Base-by-base conservation (phyloP, 2,888 invertebrate genomes). In the Drosophila kuntzei region DNA sequence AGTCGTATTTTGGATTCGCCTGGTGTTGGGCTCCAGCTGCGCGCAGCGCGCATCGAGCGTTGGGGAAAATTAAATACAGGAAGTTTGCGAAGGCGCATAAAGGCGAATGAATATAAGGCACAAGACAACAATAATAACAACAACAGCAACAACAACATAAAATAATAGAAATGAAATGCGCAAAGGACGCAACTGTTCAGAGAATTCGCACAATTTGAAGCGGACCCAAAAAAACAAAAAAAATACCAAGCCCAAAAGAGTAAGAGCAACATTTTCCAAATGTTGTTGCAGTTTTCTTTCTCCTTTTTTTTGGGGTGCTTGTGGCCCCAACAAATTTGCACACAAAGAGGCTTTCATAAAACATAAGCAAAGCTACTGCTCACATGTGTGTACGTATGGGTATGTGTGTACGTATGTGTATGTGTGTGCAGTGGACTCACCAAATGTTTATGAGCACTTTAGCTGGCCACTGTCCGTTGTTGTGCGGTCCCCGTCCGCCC, bases 361-460 rank as follows among this genome's bases (percentile, higher is more conserved):
- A 68, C 73, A 76, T 69, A 79, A 50, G 53, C 57, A 54, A 62
- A 63, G 51, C 60, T 43, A 73, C 49, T 72, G 39, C 8, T 18
- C 25, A 39, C 36, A 39, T 39, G 32, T 44, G 44, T 43, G 12
- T 29, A 14, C 36, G 29, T 46, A 32, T 12, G 34, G 44, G 27
- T 25, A 14, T 27, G 51, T 4, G n/a, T 9, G 18, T 32, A 36
- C 39, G 58, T 46, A 12, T 29, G 29, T 49, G 22, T 29, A 25
- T 46, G 41, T 34, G 58, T 51, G 16, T 32, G 8, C 16, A 16
- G 37, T 44, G 61, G 61, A 65, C 65, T 65, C 67, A 81, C 79
- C 69, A 76, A 73, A 82, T 87, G 86, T 87, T 82, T 87, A 82
- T 82, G 82, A 71, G 76, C 80, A 82, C 88, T 87, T 87, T 79